Base-by-base conservation (phyloP, 1,140 invertebrate species). In the Cherax quadricarinatus region DNA sequence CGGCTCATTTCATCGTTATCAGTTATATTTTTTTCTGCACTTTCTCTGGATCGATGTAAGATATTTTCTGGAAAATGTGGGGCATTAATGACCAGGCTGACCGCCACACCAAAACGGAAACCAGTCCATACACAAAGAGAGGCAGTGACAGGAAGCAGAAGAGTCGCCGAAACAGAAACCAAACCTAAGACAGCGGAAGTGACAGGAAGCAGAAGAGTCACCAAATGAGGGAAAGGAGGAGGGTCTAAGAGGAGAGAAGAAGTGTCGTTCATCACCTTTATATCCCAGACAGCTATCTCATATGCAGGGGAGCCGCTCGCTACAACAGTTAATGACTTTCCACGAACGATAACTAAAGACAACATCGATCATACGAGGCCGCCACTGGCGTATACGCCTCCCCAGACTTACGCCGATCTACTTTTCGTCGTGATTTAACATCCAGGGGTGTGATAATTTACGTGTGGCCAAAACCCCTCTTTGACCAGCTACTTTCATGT, bases 1-100 rank as follows among this genome's bases (percentile, higher is more conserved):
- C n/a, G 66, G 73, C 75, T 91, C 83, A 91, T 91, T 85, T 91
- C 89, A 48, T 24, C 70, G 53, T 85, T 85, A 86, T 91, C 82
- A 86, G 18, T 84, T 30, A n/a, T 86, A 82, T 86, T 30, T 91
- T 78, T 85, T 51, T 48, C 82, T 82, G 30, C 30, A 41, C 30
- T 41, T 41, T 48, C 30, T 82, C 24, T 4, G 57, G 73, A 86
- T 87, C 80, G 75, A 66, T 79, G 70, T n/a, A 66, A 48, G 83
- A 73, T 66, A 66, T 18, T 66, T 18, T 66, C 5, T 66, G 18
- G 9, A 57, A 18, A 21, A 66, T 66, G 62, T 66, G 18, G 12
- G 14, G 62, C 5, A 21, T 16, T 18, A 18, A 66, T 57, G 3
- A 10, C 14, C 53, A n/a, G 0, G 5, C 10, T 70, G 66, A 66